A percentile compares a stretch with the other conserved stretches of the same genome.
phyloP scores from a whole-genome alignment of 1,140 invertebrate genomes.

The Zophobas atratus region DNA sequence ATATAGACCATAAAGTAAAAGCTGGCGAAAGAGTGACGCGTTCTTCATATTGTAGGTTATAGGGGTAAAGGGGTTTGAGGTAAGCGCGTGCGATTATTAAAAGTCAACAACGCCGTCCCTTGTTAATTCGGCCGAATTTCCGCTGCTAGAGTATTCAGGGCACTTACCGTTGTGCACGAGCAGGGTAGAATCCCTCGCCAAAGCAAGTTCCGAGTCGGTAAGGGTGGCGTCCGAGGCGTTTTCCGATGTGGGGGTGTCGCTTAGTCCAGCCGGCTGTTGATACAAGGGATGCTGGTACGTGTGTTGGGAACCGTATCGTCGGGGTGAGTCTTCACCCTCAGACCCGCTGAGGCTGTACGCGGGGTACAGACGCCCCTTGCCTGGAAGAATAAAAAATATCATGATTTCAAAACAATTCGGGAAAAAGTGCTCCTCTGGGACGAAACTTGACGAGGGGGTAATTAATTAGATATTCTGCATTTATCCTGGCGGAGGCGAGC shows the following conservation, averaged over 20 bases:
- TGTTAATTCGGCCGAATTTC: constrained; percentile 8
- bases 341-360: constrained; percentile 77
- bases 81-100: too few relatives aligned
- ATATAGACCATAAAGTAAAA: too few relatives aligned
- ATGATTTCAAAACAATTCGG: constrained; percentile 40
- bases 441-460: constrained; percentile 39
- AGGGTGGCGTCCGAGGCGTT: constrained; percentile 87
- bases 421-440: constrained; percentile 32
- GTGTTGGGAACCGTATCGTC: constrained; percentile 66
- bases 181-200: constrained; percentile 83
- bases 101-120: too few relatives aligned
- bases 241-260: constrained; percentile 83
- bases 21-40: too few relatives aligned
- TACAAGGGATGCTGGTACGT: constrained; percentile 71
- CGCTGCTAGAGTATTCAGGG: not conserved
- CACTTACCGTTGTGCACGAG: constrained; percentile 85
- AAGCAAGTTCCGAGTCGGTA: constrained; percentile 84
- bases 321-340: constrained; percentile 74
- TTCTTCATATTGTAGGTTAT: too few relatives aligned
- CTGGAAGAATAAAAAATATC: constrained; percentile 57
- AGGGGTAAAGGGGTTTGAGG: too few relatives aligned
- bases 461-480: constrained; percentile 40
- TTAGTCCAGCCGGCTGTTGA: constrained; percentile 76
- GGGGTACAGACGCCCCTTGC: constrained; percentile 78
- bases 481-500: constrained; percentile 27